A percentile compares a stretch with the other conserved stretches of the same genome.
These are phyloP conservation scores for Crocodylus rhombifer DNA, from an alignment of 2,797 vertebrate species.

Conservation along the genomic window DNA sequence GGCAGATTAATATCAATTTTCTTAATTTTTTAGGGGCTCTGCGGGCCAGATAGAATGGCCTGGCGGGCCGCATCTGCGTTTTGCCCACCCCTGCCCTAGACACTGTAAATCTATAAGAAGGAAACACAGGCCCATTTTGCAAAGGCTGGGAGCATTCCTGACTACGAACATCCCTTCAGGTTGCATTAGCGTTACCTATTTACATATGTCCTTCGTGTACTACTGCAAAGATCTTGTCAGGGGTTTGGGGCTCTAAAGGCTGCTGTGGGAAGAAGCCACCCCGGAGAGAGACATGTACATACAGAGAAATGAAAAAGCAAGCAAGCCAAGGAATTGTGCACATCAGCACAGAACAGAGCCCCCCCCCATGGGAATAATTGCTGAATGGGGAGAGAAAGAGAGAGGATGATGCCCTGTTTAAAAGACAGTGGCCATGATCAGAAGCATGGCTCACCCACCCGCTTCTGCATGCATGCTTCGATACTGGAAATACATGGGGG, in stretches of 20 bases:
- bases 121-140: background rate
- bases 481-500: no score
- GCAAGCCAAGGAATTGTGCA: background rate
- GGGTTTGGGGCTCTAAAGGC: background rate
- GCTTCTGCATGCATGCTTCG: no score
- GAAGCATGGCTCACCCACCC: no score
- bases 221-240: background rate
- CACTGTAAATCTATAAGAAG: background rate
- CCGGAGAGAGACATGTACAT: background rate
- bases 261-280: background rate
- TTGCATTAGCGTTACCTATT: accelerated
- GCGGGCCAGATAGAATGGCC: no score
- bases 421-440: no score
- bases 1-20: no score
- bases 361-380: background rate
- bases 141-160: background rate
- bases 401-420: background rate
- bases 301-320: constrained; percentile 22
- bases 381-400: constrained; percentile 6
- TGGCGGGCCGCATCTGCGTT: no score
- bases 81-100: background rate
- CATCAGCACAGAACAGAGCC: background rate
- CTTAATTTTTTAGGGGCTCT: no score
- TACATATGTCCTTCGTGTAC: background rate
- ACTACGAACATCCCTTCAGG: background rate